These are phyloP conservation scores for Phyllotreta striolata DNA, from an alignment of 2,888 invertebrate genomes.

Conservation along the genomic window DNA sequence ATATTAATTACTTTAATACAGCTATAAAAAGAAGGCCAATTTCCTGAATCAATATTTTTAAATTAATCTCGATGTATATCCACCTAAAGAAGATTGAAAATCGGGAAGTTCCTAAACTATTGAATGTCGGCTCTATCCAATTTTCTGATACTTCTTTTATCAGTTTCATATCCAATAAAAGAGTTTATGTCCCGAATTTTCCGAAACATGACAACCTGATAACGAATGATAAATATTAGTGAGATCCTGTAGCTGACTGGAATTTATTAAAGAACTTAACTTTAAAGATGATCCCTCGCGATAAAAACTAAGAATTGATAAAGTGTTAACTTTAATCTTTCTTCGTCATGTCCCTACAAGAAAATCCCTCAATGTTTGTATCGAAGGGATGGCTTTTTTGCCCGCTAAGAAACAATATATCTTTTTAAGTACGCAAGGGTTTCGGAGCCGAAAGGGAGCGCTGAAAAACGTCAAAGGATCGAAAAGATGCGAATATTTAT, in stretches of 20 bases:
- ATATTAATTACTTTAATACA: too few species aligned
- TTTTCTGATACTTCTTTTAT: slow-evolving; percentile 9
- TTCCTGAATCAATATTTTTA: too few species aligned
- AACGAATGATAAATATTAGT: slow-evolving; percentile 21
- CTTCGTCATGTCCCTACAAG: slow-evolving; percentile 3
- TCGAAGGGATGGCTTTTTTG: slow-evolving; percentile 36
- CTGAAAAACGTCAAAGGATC: slow-evolving; percentile 30
- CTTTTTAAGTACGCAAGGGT: slow-evolving; percentile 39
- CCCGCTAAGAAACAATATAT: slow-evolving; percentile 38
- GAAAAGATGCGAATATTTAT: slow-evolving; percentile 20
- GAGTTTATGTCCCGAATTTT: slow-evolving; percentile 1
- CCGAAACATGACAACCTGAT: slow-evolving; percentile 15
- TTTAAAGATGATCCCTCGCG: slow-evolving; percentile 13
- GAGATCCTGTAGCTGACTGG: slow-evolving; percentile 17
- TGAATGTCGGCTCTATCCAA: slow-evolving; percentile 2
- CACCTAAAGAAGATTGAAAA: too few species aligned
- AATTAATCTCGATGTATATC: too few species aligned
- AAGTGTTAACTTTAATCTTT: slow-evolving; percentile 24
- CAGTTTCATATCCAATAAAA: slow-evolving; percentile 13
- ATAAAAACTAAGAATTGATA: slow-evolving; percentile 23
- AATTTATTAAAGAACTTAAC: slow-evolving; percentile 21
- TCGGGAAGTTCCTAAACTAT: neutral
- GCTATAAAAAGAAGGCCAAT: too few species aligned
- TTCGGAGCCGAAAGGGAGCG: slow-evolving; percentile 23
- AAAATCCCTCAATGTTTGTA: slow-evolving; percentile 22